phyloP scores from a whole-genome alignment of 2,113 vertebrate species.

The Eolophus roseicapilla region DNA sequence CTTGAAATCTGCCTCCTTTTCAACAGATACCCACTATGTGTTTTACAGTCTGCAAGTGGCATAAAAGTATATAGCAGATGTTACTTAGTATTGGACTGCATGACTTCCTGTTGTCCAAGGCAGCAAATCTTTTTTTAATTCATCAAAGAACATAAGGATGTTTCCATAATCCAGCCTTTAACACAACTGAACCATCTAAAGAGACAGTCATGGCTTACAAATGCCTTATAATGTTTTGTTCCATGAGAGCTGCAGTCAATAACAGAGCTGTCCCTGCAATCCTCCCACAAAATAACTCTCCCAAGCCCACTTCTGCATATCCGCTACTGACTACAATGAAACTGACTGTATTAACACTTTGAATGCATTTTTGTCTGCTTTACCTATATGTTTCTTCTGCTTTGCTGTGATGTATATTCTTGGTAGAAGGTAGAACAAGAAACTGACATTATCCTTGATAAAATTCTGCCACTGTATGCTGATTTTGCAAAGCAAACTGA shows the following conservation, averaged over 20 bases:
- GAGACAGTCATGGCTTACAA: conserved; percentile 6
- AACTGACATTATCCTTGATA: neutral
- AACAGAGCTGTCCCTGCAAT: neutral
- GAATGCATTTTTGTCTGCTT: neutral
- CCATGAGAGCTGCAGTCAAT: neutral
- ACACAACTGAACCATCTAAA: neutral
- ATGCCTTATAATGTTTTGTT: conserved; percentile 23
- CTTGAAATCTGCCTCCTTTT: conserved; percentile 7
- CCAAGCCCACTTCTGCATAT: neutral
- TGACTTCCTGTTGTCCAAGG: conserved; percentile 33
- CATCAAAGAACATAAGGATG: conserved; percentile 45
- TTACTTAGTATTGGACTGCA: neutral
- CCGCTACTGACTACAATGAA: neutral
- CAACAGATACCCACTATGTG: neutral
- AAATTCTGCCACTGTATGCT: fast-evolving
- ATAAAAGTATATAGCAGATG: conserved; percentile 46
- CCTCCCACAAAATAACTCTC: neutral
- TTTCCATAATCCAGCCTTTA: conserved; percentile 41
- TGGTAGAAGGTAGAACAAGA: neutral
- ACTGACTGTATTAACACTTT: neutral
- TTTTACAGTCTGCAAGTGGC: conserved; percentile 42
- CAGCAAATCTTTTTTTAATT: conserved; percentile 64
- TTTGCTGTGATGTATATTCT: neutral
- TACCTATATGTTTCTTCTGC: neutral
- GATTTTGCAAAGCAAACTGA: neutral